Percentiles rank a stretch among this genome's conserved stretches.
Evolutionary conservation across 64 coral and sea anemone species (phyloP).

Genomic region (Stylophora pistillata): DNA sequence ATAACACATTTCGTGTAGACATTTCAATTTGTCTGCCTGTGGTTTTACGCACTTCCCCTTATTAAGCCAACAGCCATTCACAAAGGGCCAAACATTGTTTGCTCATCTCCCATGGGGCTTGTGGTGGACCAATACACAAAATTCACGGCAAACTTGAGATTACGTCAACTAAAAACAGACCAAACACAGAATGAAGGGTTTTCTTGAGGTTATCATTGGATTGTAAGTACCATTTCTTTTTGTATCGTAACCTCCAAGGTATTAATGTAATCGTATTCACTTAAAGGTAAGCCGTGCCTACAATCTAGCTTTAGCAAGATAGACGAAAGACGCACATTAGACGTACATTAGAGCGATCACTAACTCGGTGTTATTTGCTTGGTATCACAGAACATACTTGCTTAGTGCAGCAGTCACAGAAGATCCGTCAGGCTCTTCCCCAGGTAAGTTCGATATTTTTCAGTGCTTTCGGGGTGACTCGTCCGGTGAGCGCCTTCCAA

Average conservation of each 20-base stretch:
- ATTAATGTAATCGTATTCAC: neutral
- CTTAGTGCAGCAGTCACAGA: neutral
- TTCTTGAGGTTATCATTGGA: neutral
- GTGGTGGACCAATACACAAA: neutral
- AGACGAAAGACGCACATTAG: neutral
- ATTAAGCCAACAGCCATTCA: neutral
- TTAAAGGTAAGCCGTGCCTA: neutral
- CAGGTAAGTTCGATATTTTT: neutral
- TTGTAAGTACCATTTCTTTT: conserved; percentile 25
- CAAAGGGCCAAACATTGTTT: neutral
- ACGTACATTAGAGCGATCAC: neutral
- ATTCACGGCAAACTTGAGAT: neutral
- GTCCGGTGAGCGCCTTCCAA: neutral
- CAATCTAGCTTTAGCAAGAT: neutral
- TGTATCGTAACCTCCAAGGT: neutral
- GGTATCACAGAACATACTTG: neutral
- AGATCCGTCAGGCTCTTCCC: no score
- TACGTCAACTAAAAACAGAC: neutral
- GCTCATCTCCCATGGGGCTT: conserved; percentile 4
- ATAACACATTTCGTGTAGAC: neutral
- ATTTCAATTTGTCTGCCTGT: neutral
- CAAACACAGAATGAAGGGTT: neutral
- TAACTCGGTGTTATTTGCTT: neutral
- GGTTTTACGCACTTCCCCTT: conserved; percentile 17
- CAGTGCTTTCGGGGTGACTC: neutral